Conservation (phyloP, 2,888 invertebrate species). For the Hecatera dysodea region DNA sequence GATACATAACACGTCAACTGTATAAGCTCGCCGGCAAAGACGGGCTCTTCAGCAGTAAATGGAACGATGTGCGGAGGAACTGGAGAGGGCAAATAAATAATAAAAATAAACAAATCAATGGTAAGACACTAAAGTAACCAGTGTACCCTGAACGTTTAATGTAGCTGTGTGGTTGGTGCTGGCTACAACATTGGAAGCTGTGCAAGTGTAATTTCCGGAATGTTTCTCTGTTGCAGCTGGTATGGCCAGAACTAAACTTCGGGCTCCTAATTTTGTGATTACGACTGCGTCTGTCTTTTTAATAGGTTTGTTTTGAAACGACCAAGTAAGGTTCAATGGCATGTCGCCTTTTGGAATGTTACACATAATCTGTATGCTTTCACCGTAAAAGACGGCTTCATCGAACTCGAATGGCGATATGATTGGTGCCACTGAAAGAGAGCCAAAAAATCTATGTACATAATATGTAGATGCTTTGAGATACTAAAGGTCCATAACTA, state of each 20-base stretch:
- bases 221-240: constrained; percentile 93
- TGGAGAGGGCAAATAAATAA: constrained; percentile 79
- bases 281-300: constrained; percentile 84
- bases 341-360: constrained; percentile 93
- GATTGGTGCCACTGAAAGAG: constrained; percentile 91
- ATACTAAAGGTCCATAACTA: constrained; percentile 29
- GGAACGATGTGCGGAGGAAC: constrained; percentile 92
- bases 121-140: constrained; percentile 71
- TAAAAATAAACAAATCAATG: constrained; percentile 70
- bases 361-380: constrained; percentile 91
- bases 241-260: constrained; percentile 92
- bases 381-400: constrained; percentile 90
- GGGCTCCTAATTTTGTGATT: constrained; percentile 91
- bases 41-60: constrained; percentile 91
- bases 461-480: constrained; percentile 26
- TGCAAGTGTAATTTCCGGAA: constrained; percentile 94
- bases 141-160: constrained; percentile 93
- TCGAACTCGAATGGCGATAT: constrained; percentile 91
- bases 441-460: constrained; percentile 64
- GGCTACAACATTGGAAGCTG: constrained; percentile 93
- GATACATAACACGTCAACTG: constrained; percentile 92
- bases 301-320: constrained; percentile 91
- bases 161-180: constrained; percentile 91
- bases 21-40: constrained; percentile 92
- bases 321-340: constrained; percentile 93